Base-by-base conservation (phyloP, 53 echinoderm and acorn worm genomes). In the Holothuria leucospilota region DNA sequence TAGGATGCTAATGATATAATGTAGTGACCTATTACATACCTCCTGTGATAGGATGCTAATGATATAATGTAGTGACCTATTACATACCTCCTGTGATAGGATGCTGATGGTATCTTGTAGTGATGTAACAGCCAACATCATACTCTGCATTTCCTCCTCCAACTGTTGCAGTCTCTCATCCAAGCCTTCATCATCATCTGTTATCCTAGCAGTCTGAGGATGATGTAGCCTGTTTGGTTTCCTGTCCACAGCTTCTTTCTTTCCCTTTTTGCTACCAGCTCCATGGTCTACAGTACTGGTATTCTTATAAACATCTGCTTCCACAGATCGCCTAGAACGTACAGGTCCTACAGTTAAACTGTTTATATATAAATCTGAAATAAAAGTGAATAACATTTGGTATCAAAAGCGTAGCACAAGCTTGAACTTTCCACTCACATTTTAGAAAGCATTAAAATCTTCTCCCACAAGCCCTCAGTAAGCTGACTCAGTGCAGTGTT, bases 41-140 rank as follows among this genome's bases (percentile, higher is more conserved):
- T 40, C 7, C 7, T 40, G 7, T 40, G 40, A 7, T 40, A 40
- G 7, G 4, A 40, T 40, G 40, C 40, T 40, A 5, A 40, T 40
- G 40, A n/a, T 40, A 59, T 30, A 26, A 53, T 0, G 39, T 13
- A 39, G n/a, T n/a, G n/a, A n/a, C n/a, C 41, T 20, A 67, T 23
- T 51, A 70, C 63, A 20, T 68, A 91, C 91, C 87, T 91, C 87
- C 82, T 91, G 83, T 27, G 91, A 75, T 39, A 91, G 82, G 6
- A 82, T 75, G 27, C 65, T 89, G 62, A 92, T 89, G n/a, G 89
- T 86, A 16, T 92, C 92, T 46, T 86, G 82, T 49, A 92, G 30
- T 10, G 70, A 63, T 18, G 52, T 60, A 4, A 90, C 89, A 30
- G 82, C 53, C 9, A 68, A 18, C 53, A 86, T 84, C 87, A 87